Percentiles rank a stretch among this genome's conserved stretches.
Conservation (phyloP, 2,113 vertebrate genomes). For the Phylloscopus whistleri region DNA sequence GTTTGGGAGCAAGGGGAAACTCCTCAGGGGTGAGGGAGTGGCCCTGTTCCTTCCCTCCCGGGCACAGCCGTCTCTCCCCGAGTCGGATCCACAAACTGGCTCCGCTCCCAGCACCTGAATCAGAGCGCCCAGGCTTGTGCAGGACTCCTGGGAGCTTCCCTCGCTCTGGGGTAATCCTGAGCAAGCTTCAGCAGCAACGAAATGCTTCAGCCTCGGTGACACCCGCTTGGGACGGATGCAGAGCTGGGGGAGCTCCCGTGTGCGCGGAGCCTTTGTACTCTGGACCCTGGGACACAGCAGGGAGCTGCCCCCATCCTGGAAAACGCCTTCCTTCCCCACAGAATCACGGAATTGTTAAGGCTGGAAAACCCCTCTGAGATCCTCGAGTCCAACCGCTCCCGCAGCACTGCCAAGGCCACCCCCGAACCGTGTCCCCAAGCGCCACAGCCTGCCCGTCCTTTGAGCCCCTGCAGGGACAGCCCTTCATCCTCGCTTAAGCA, state of each 20-base stretch:
- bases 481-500: accelerated
- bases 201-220: accelerated
- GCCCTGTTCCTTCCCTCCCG: background rate
- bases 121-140: background rate
- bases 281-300: background rate
- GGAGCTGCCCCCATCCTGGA: background rate
- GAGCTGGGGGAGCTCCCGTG: background rate
- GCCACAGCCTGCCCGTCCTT: background rate
- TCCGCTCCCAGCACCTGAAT: background rate
- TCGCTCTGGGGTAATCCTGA: background rate
- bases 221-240: accelerated
- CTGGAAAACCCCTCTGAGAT: background rate
- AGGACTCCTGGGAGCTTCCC: background rate
- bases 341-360: accelerated
- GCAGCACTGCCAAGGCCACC: background rate
- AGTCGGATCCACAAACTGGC: background rate
- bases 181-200: accelerated
- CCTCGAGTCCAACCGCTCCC: background rate
- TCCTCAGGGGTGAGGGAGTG: background rate
- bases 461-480: background rate
- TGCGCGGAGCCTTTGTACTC: background rate
- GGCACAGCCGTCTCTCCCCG: background rate
- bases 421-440: accelerated
- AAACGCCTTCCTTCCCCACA: background rate
- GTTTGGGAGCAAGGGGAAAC: background rate